These are phyloP conservation scores for Drosophila malerkotliana DNA, from an alignment of 1,140 invertebrate genomes.

Conservation along the genomic window DNA sequence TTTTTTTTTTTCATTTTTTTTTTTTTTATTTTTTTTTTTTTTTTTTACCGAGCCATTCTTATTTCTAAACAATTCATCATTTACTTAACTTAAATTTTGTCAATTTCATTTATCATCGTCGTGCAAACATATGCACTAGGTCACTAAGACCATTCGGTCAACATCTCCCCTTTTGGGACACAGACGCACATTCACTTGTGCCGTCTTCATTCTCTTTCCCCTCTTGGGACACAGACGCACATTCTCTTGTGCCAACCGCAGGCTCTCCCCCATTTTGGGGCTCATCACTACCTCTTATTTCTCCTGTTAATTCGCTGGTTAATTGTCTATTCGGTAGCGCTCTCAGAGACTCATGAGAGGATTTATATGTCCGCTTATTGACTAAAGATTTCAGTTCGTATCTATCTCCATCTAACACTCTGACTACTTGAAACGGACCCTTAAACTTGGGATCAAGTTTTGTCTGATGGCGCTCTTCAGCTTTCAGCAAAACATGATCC, in stretches of 20 bases:
- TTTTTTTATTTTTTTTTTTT: neutral
- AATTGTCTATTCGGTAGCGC: no score
- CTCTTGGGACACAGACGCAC: conserved; percentile 8
- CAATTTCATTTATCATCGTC: neutral
- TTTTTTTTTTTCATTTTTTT: neutral
- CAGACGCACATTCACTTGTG: no score
- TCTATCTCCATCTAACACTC: neutral
- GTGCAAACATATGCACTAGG: conserved; percentile 1
- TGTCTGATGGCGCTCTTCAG: conserved; percentile 1
- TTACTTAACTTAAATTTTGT: neutral
- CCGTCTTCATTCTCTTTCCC: no score
- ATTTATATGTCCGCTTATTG: neutral
- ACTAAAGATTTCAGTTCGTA: neutral
- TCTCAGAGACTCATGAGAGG: neutral
- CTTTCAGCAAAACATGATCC: neutral
- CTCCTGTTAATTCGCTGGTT: no score
- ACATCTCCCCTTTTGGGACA: neutral
- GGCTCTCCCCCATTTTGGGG: neutral
- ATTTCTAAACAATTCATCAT: neutral
- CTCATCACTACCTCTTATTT: no score
- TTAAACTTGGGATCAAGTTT: neutral
- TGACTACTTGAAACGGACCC: neutral
- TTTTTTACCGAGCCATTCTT: neutral
- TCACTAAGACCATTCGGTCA: neutral
- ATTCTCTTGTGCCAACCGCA: conserved; percentile 5